A percentile compares a stretch with the other conserved stretches of the same genome.
These are phyloP conservation scores for Suricata suricatta DNA, from an alignment of 2,113 vertebrate genomes.

Conservation along the genomic window DNA sequence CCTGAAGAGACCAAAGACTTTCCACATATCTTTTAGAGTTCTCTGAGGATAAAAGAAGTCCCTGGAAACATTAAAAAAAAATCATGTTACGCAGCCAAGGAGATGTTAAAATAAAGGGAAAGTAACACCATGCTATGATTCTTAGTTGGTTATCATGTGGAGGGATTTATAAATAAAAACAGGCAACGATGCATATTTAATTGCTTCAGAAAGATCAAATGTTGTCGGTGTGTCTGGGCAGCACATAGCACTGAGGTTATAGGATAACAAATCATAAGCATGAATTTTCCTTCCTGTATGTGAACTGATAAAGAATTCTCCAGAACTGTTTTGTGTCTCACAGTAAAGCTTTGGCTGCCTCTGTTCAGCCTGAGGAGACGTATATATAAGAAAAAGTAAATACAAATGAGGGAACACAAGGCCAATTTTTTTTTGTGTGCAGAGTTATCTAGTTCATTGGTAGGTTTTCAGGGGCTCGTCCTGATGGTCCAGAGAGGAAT, in stretches of 20 bases:
- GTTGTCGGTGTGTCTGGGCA: neutral
- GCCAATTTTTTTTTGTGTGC: neutral
- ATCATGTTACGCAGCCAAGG: neutral
- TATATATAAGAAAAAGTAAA: constrained; percentile 27
- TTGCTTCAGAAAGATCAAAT: constrained; percentile 39
- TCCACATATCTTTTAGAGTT: constrained; percentile 2
- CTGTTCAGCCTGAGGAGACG: neutral
- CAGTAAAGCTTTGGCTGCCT: neutral
- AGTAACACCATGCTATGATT: neutral
- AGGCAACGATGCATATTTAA: constrained; percentile 29
- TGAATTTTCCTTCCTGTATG: neutral
- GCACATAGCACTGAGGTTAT: neutral
- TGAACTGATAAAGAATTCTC: constrained; percentile 16
- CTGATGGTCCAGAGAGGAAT: neutral
- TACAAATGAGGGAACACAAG: constrained; percentile 2
- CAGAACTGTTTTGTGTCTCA: constrained; percentile 30
- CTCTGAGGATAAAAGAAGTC: neutral
- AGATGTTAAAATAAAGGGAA: constrained; percentile 35
- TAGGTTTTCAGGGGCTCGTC: neutral
- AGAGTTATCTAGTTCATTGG: constrained; percentile 3
- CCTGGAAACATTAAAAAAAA: neutral
- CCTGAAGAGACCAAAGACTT: constrained; percentile 28
- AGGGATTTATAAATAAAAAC: constrained; percentile 43
- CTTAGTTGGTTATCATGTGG: neutral
- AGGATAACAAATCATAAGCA: neutral